These are phyloP conservation scores for Crossaster papposus DNA, from an alignment of 53 echinoderm and acorn worm species.

Conservation along the genomic window DNA sequence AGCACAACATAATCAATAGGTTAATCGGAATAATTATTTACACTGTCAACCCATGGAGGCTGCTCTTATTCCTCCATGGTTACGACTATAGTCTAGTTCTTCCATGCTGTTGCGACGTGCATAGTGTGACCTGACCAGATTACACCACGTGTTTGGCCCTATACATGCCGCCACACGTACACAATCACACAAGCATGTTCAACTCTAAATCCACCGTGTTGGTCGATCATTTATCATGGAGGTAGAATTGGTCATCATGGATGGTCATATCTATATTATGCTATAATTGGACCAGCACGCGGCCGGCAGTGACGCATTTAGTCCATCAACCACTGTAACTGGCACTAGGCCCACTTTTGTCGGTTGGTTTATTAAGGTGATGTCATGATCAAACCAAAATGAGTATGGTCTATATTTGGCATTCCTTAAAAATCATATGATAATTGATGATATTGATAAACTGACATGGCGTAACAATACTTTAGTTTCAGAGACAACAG, in stretches of 20 bases:
- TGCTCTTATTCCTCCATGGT: no score
- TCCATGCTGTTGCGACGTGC: no score
- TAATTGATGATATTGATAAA: background rate
- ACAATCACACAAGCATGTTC: constrained; percentile 33
- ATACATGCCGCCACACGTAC: background rate
- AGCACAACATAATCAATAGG: no score
- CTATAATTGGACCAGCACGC: background rate
- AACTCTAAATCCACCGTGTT: background rate
- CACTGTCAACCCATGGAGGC: no score
- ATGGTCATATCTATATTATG: no score
- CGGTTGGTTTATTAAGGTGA: background rate
- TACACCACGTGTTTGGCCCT: background rate
- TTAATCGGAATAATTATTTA: no score
- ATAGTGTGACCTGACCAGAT: no score
- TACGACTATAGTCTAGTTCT: no score
- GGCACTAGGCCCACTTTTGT: background rate
- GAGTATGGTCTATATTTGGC: background rate
- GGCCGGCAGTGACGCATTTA: constrained; percentile 30
- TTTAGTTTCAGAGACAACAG: no score
- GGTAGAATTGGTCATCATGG: no score
- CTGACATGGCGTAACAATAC: background rate
- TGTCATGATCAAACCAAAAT: background rate
- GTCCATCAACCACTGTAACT: no score
- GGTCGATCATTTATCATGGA: no score
- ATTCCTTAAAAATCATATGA: background rate